Evolutionary conservation across 2,797 vertebrate genomes (phyloP).

Genomic region (Clamator glandarius): DNA sequence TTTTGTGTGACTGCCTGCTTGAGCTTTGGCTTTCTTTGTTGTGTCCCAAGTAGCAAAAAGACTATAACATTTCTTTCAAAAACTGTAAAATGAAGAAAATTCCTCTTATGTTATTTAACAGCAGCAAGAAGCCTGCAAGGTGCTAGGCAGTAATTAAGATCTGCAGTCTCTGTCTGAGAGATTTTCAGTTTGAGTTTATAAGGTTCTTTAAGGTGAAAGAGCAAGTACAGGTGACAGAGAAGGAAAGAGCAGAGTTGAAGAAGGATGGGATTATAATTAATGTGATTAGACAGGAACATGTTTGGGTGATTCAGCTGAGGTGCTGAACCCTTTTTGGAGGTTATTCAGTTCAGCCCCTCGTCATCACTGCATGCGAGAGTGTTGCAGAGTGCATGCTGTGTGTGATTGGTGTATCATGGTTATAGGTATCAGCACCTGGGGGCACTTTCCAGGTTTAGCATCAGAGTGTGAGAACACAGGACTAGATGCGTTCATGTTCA

Average conservation of each 20-base stretch:
- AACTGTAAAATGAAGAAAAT: not conserved
- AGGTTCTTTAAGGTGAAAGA: constrained; percentile 54
- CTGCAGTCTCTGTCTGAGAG: not conserved
- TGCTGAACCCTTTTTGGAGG: not conserved
- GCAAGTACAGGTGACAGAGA: constrained; percentile 26
- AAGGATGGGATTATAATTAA: constrained; percentile 51
- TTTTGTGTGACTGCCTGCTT: not conserved
- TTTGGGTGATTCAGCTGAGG: constrained; percentile 41
- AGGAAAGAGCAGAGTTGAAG: constrained; percentile 27
- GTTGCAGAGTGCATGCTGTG: not conserved
- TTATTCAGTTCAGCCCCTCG: not conserved
- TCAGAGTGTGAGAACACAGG: rapidly evolving
- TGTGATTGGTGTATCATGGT: not conserved
- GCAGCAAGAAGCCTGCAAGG: not conserved
- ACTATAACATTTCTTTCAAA: not conserved
- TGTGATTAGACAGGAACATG: not conserved
- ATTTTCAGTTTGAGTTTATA: constrained; percentile 15
- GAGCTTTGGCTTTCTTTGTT: not conserved
- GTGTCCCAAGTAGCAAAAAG: not conserved
- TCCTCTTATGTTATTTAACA: not conserved
- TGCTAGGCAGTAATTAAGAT: not conserved
- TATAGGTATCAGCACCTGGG: not conserved
- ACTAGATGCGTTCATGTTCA: not conserved
- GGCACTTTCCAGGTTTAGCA: not conserved
- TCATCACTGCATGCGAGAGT: not conserved